Evolutionary conservation across 2,888 invertebrate genomes (phyloP).

Genomic region (Drosophila anomalata): DNA sequence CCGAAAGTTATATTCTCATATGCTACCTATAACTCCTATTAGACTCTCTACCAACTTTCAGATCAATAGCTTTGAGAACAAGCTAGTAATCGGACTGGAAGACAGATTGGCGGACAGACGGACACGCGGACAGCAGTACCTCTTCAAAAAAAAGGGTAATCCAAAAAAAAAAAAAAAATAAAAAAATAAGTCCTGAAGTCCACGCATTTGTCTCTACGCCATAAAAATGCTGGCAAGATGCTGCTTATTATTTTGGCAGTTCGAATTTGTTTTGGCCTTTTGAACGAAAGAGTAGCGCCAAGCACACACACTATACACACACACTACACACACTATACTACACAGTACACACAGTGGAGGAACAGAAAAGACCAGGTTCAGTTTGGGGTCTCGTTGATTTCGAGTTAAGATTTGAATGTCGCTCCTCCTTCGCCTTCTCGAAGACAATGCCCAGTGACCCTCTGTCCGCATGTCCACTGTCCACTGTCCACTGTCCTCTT

Average conservation of each 20-base stretch:
- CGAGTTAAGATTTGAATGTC: conserved; percentile 83
- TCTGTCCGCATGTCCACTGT: conserved; percentile 3
- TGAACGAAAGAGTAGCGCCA: conserved; percentile 22
- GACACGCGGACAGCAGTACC: background rate
- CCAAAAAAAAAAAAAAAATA: background rate
- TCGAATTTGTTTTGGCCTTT: conserved; percentile 77
- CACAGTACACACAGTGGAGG: background rate
- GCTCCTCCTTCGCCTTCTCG: conserved; percentile 41
- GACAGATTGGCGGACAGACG: too few relatives aligned
- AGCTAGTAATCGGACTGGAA: too few relatives aligned
- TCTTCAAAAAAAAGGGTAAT: background rate
- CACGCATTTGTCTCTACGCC: conserved; percentile 55
- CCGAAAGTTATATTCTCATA: background rate
- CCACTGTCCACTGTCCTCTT: background rate
- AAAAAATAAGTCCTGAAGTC: background rate
- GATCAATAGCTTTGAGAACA: background rate
- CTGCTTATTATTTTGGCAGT: conserved; percentile 79
- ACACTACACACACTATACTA: background rate
- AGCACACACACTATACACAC: background rate
- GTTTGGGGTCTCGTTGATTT: conserved; percentile 69
- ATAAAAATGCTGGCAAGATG: conserved; percentile 42
- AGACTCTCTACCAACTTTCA: background rate
- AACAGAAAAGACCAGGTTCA: background rate
- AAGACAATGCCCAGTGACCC: conserved; percentile 41
- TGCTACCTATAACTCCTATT: too few relatives aligned